phyloP scores from a whole-genome alignment of 1,140 invertebrate genomes.

The Ylistrum balloti region DNA sequence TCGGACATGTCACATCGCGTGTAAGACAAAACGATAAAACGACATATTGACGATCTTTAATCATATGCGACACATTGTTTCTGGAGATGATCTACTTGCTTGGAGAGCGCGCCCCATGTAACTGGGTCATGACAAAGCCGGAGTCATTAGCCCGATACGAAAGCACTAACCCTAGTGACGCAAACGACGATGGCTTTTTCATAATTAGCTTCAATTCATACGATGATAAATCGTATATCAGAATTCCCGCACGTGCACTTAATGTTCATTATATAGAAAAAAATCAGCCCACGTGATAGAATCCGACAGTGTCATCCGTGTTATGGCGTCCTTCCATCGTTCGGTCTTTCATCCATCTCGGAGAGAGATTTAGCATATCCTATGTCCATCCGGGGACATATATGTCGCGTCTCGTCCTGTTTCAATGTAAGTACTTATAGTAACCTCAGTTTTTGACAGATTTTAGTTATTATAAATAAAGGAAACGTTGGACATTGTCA shows the following conservation, averaged over 20 bases:
- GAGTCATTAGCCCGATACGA: not conserved
- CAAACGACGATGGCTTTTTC: not conserved
- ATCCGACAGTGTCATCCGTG: no score
- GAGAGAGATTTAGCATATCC: no score
- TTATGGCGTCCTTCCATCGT: no score
- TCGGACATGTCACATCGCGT: no score
- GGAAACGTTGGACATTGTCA: no score
- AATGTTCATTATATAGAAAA: not conserved
- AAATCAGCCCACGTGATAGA: not conserved
- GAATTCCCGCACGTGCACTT: not conserved
- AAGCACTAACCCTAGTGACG: not conserved
- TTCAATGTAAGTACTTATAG: no score
- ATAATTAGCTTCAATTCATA: not conserved
- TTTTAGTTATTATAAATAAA: no score
- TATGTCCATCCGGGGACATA: no score
- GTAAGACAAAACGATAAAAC: not conserved
- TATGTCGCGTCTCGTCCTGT: no score
- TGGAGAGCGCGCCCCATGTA: not conserved
- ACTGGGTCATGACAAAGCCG: not conserved
- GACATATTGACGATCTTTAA: conserved; percentile 6
- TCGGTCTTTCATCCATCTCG: no score
- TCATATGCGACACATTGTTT: not conserved
- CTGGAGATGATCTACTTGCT: not conserved
- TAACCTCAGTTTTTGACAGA: no score
- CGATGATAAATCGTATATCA: not conserved